Base-by-base conservation (phyloP, 2,888 invertebrate species). In the Cinara cedri region DNA sequence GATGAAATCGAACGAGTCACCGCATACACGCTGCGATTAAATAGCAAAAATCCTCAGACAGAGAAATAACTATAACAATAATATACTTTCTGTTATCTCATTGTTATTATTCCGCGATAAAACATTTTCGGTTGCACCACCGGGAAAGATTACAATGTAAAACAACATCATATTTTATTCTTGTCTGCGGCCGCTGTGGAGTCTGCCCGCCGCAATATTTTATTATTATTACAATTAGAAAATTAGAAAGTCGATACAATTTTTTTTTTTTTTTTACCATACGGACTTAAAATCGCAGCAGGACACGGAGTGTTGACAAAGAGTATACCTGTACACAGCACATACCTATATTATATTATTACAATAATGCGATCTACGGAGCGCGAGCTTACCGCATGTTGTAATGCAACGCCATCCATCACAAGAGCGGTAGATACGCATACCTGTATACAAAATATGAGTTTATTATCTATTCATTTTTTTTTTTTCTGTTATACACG, bases 181-280 rank as follows among this genome's bases (percentile, higher is more conserved):
- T 34, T 6, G 34, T 34, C 34, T 34, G 6, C 34, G 34, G 34
- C 34, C 34, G n/a, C n/a, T 57, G 21, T 55, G 57, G 24, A 42
- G 65, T 21, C 21, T 13, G 14, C 3, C 9, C 8, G 3, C 46
- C 66, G 9, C 11, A 16, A 46, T 65, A 46, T 46, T 8, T 3
- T 24, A 24, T 21, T 16, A 26, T 51, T 70, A 49, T 70, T 70
- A 54, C 71, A 6, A 46, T 46, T 72, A 55, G 71, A 72, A 57
- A 72, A 72, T 72, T 44, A 72, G 71, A 72, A 72, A 72, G 71
- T 46, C 55, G 4, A 16, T 13, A 16, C 14, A 71, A 34, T 34
- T 34, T 34, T 34, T 34, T 34, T 34, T 34, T 34, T 34, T 34
- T 34, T 34, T 34, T 57, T 72, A 57, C 42, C 16, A 11, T 16